phyloP scores from a whole-genome alignment of 1,140 invertebrate genomes.

The Cydia strobilella region DNA sequence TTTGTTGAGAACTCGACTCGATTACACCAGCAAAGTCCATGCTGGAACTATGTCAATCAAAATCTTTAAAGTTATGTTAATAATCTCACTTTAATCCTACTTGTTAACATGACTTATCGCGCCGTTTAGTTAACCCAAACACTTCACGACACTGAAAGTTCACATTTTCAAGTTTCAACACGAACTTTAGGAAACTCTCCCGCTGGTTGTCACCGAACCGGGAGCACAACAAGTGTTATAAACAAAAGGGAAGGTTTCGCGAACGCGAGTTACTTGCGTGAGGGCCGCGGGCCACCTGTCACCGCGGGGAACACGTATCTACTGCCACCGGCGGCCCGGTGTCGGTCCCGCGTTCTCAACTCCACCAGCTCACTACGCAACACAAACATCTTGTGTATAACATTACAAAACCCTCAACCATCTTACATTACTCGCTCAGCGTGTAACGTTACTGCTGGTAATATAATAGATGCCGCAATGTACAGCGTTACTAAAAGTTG shows the following conservation, averaged over 20 bases:
- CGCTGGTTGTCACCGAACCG: slow-evolving; percentile 39
- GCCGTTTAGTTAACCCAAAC: slow-evolving; percentile 62
- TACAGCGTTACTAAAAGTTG: not conserved
- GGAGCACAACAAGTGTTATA: slow-evolving; percentile 68
- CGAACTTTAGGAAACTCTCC: slow-evolving; percentile 33
- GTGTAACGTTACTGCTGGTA: too few relatives aligned
- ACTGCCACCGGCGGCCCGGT: slow-evolving; percentile 61
- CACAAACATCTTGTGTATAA: slow-evolving; percentile 1
- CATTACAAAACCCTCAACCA: not conserved
- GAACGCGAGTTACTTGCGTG: slow-evolving; percentile 55
- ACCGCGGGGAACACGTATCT: slow-evolving; percentile 64
- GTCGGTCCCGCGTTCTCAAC: slow-evolving; percentile 50
- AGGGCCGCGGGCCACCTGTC: slow-evolving; percentile 63
- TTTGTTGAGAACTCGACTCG: not conserved
- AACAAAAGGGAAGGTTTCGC: slow-evolving; percentile 70
- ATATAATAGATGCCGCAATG: not conserved
- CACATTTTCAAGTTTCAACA: slow-evolving; percentile 55
- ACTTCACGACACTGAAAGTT: slow-evolving; percentile 71
- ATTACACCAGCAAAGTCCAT: slow-evolving; percentile 53
- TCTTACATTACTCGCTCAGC: not conserved
- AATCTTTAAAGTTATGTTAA: slow-evolving; percentile 51
- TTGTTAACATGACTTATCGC: slow-evolving; percentile 61
- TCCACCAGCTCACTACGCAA: slow-evolving; percentile 43
- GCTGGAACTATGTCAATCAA: slow-evolving; percentile 59
- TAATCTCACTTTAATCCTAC: slow-evolving; percentile 74